These are phyloP conservation scores for Eupithecia centaureata DNA, from an alignment of 2,888 invertebrate genomes.

Conservation along the genomic window DNA sequence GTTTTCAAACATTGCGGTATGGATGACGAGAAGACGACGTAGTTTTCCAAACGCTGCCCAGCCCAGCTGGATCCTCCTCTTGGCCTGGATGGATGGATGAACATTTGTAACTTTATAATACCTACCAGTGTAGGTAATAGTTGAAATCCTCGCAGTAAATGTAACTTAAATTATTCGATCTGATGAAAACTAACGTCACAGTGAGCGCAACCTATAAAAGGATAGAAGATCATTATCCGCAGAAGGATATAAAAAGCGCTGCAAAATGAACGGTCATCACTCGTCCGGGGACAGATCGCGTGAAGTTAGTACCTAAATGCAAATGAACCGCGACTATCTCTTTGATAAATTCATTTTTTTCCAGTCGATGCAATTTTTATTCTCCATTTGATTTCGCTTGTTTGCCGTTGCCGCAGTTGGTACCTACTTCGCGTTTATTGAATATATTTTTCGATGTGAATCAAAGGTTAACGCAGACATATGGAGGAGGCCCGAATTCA, in stretches of 20 bases:
- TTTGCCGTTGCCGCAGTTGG: conserved; percentile 60
- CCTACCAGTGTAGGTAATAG: too few species aligned
- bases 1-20: too few species aligned
- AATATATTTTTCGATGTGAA: conserved; percentile 78
- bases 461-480: conserved; percentile 35
- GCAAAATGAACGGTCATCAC: conserved; percentile 42
- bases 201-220: conserved; percentile 1
- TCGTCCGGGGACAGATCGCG: conserved; percentile 40
- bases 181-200: neutral
- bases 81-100: too few species aligned
- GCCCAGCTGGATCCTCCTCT: too few species aligned
- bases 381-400: conserved; percentile 59
- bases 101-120: too few species aligned
- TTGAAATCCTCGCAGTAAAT: neutral
- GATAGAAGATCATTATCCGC: conserved; percentile 32
- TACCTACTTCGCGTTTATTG: conserved; percentile 72
- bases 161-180: neutral
- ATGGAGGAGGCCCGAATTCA: neutral
- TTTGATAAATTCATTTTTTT: conserved; percentile 51
- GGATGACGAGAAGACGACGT: too few species aligned
- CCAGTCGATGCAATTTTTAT: conserved; percentile 63
- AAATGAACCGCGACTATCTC: conserved; percentile 36
- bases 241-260: conserved; percentile 34
- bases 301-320: conserved; percentile 35
- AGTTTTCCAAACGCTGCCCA: too few species aligned